Evolutionary conservation across 2,888 invertebrate species (phyloP).

Genomic region (Ellobium chinense): DNA sequence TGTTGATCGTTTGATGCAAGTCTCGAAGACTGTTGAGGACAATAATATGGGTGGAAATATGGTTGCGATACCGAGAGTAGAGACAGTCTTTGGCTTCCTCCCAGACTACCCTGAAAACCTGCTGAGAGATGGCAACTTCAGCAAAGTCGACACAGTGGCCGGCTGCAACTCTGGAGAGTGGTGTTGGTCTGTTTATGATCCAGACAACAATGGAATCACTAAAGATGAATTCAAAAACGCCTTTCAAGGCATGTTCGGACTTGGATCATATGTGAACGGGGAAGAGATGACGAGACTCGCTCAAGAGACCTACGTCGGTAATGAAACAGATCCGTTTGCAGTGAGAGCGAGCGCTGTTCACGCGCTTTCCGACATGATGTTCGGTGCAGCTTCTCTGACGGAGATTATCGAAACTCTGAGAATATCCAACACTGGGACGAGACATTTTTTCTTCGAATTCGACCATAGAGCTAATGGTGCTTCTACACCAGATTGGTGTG

Average conservation of each 20-base stretch:
- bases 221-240: not conserved
- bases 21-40: not conserved
- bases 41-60: too few species aligned
- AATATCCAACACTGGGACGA: not conserved
- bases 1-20: not conserved
- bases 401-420: not conserved
- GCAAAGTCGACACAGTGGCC: constrained; percentile 14
- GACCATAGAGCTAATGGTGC: not conserved
- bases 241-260: not conserved
- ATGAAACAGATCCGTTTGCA: not conserved
- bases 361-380: not conserved
- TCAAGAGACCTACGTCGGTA: not conserved
- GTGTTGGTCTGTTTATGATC: not conserved
- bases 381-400: not conserved
- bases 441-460: constrained; percentile 19
- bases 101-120: constrained; percentile 21
- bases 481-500: not conserved
- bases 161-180: constrained; percentile 17
- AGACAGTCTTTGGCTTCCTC: constrained; percentile 34
- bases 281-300: not conserved
- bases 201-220: constrained; percentile 12
- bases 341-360: not conserved
- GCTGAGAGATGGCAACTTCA: not conserved
- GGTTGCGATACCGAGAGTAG: not conserved
- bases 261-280: not conserved